Conservation (phyloP, 2,113 vertebrate genomes). For the Corvus cornix region DNA sequence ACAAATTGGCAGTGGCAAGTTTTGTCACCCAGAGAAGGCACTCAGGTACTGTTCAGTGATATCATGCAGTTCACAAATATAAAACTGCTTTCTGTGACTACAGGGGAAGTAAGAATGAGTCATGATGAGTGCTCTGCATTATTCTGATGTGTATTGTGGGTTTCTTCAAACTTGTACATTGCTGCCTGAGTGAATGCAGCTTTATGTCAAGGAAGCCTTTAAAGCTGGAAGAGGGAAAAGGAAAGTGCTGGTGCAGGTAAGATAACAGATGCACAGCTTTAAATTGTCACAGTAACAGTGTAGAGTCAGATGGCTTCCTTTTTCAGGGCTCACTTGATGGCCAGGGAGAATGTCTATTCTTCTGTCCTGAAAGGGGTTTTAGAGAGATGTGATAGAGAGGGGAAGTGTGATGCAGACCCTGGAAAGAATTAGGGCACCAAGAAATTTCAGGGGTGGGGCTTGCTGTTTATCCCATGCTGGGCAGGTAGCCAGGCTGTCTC, state of each 20-base stretch:
- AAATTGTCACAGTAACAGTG: background rate
- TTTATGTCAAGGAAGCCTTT: constrained; percentile 14
- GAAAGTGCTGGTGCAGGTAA: background rate
- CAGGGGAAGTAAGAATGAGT: constrained; percentile 29
- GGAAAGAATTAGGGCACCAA: background rate
- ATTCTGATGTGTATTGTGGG: constrained; percentile 38
- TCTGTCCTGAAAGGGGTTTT: background rate
- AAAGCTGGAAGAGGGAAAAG: background rate
- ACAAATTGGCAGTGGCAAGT: background rate
- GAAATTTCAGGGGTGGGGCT: background rate
- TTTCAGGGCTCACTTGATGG: background rate
- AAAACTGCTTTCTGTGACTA: constrained; percentile 43
- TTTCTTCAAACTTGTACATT: constrained; percentile 33
- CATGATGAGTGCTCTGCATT: constrained; percentile 54
- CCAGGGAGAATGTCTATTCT: background rate
- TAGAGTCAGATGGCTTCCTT: background rate
- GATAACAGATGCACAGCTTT: background rate
- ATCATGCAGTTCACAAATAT: constrained; percentile 17
- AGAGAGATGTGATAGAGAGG: background rate
- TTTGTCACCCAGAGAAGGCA: constrained; percentile 31
- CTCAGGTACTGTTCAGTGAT: background rate
- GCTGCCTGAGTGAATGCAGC: constrained; percentile 29
- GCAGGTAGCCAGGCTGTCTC: background rate
- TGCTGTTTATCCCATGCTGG: background rate
- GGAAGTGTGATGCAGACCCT: too few species aligned